These are phyloP conservation scores for Melangyna quadrimaculata DNA, from an alignment of 2,888 invertebrate genomes.

Conservation along the genomic window DNA sequence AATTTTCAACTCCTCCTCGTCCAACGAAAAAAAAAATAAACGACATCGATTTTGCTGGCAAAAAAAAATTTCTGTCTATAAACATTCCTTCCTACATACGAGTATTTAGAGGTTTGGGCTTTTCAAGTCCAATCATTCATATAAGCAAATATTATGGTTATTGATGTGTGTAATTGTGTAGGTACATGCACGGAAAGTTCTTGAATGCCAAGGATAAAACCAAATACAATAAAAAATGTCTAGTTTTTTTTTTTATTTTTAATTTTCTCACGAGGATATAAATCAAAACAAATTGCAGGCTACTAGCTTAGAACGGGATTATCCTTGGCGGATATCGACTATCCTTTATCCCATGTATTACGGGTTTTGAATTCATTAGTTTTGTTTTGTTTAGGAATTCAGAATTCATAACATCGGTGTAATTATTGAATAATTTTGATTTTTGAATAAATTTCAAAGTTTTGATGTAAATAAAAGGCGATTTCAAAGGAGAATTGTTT, in stretches of 20 bases:
- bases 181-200: no score
- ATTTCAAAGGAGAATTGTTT: no score
- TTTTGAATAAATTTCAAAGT: no score
- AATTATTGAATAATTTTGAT: background rate
- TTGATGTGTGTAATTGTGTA: background rate
- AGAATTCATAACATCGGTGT: background rate
- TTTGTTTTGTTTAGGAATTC: background rate
- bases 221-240: background rate
- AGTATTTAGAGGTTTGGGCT: background rate
- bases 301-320: background rate
- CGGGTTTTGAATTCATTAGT: background rate
- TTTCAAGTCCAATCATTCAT: conserved; percentile 13
- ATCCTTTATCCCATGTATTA: background rate
- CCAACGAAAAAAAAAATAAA: background rate
- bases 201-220: background rate
- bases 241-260: background rate
- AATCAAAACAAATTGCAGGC: background rate
- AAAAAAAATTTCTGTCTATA: background rate
- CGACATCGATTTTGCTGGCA: conserved; percentile 7
- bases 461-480: no score
- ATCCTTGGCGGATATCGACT: background rate
- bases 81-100: background rate
- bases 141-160: background rate
- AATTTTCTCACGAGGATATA: background rate
- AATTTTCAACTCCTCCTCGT: background rate